phyloP scores from a whole-genome alignment of 1,140 invertebrate species.

The Pogonomyrmex barbatus region DNA sequence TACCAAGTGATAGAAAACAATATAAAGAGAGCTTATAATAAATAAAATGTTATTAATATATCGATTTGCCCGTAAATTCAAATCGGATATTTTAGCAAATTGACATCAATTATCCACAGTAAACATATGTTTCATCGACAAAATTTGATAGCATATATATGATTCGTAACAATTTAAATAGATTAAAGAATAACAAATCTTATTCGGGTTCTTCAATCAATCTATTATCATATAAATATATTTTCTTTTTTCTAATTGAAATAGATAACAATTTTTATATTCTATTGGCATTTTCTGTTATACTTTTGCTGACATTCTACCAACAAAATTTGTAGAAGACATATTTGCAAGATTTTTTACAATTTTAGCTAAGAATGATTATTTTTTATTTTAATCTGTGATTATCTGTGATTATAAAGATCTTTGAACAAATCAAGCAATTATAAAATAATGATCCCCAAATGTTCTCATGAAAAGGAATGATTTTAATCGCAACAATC shows the following conservation, averaged over 20 bases:
- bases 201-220: background rate
- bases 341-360: background rate
- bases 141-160: background rate
- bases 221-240: background rate
- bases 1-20: background rate
- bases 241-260: no score
- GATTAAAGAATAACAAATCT: background rate
- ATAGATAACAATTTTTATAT: no score
- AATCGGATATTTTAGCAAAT: no score
- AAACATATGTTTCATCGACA: background rate
- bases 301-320: background rate
- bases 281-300: background rate
- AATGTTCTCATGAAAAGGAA: background rate
- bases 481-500: background rate
- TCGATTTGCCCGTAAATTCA: no score
- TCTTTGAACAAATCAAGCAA: background rate
- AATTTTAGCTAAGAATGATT: background rate
- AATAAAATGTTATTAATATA: background rate
- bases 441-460: background rate
- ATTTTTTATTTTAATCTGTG: background rate
- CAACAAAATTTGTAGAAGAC: background rate
- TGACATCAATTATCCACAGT: no score
- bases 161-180: no score
- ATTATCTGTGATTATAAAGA: background rate
- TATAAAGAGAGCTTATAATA: background rate